These are phyloP conservation scores for Drosophila maculinotata DNA, from an alignment of 2,888 invertebrate species.

Conservation along the genomic window DNA sequence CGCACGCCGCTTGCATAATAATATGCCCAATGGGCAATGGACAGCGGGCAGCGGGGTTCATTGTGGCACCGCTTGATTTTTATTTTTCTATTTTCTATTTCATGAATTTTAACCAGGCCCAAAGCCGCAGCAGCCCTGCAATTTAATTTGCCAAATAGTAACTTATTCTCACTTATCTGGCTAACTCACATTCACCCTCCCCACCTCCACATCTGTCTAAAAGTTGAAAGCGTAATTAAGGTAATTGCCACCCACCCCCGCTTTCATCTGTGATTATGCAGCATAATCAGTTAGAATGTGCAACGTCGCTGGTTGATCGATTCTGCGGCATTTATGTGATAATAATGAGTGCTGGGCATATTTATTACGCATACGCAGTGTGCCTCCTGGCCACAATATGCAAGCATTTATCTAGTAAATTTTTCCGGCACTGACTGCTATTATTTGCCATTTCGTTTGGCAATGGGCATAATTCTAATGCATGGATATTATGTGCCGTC, in stretches of 20 bases:
- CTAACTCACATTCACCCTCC: neutral
- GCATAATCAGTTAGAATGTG: slow-evolving; percentile 32
- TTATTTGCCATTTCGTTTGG: slow-evolving; percentile 57
- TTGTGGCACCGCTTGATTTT: slow-evolving; percentile 42
- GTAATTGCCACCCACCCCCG: slow-evolving; percentile 50
- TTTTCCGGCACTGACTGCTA: slow-evolving; percentile 47
- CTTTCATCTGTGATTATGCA: slow-evolving; percentile 27
- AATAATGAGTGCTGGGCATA: slow-evolving; percentile 59
- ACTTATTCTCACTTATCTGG: slow-evolving; percentile 22
- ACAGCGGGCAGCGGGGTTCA: neutral
- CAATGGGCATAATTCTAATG: slow-evolving; percentile 73
- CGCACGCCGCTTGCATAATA: slow-evolving; percentile 69
- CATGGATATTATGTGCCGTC: slow-evolving; percentile 72
- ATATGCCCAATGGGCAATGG: slow-evolving; percentile 39
- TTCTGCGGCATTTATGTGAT: slow-evolving; percentile 63
- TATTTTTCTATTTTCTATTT: slow-evolving; percentile 60
- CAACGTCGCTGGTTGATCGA: slow-evolving; percentile 59
- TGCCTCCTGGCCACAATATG: too few species aligned
- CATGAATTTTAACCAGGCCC: slow-evolving; percentile 23
- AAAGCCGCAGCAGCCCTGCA: slow-evolving; percentile 25
- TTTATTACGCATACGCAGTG: slow-evolving; percentile 73
- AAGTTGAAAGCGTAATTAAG: slow-evolving; percentile 60
- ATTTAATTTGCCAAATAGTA: slow-evolving; percentile 62
- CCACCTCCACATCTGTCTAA: slow-evolving; percentile 5
- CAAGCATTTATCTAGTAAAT: slow-evolving; percentile 64